Evolutionary conservation across 2,113 vertebrate genomes (phyloP).

Genomic region (Pterocles orientalis): DNA sequence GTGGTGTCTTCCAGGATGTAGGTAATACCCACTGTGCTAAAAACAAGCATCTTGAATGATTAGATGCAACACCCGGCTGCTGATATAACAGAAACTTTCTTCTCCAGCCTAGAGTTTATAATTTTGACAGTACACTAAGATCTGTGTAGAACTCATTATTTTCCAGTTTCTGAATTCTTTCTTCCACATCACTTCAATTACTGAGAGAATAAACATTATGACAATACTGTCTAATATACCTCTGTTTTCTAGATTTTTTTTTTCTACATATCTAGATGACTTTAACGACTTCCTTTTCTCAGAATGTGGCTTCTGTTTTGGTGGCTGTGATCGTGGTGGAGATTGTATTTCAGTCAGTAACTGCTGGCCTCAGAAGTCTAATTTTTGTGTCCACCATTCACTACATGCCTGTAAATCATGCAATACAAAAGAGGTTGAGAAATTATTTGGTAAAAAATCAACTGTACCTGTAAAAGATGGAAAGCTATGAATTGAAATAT

Average conservation of each 20-base stretch:
- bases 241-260: neutral
- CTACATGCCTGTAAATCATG: neutral
- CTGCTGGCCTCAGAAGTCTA: neutral
- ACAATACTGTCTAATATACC: neutral
- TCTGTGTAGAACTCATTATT: neutral
- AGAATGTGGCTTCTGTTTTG: neutral
- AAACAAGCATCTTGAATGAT: neutral
- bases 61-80: neutral
- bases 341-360: neutral
- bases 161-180: neutral
- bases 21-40: neutral
- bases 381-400: neutral
- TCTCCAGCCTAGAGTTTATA: neutral
- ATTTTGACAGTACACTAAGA: neutral
- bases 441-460: neutral
- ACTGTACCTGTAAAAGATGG: neutral
- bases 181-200: neutral
- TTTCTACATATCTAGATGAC: neutral
- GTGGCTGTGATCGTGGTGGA: neutral
- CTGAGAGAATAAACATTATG: neutral
- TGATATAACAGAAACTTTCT: neutral
- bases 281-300: neutral
- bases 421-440: neutral
- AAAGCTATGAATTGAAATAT: neutral
- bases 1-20: neutral